phyloP scores from a whole-genome alignment of 2,113 vertebrate species.

The Muntiacus reevesi region DNA sequence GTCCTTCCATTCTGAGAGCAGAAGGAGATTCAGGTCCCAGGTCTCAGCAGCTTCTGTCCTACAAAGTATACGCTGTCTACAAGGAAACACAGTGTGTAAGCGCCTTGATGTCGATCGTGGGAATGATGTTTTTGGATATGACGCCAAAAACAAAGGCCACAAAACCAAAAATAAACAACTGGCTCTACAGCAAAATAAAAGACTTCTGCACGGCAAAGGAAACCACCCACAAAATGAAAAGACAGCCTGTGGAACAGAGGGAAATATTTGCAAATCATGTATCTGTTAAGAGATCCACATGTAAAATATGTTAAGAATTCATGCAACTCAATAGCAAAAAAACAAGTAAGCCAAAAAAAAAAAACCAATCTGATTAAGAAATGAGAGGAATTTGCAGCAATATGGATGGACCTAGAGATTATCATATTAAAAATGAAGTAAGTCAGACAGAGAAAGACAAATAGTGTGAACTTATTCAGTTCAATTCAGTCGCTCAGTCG shows the following conservation, averaged over 20 bases:
- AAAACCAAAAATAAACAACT: not conserved
- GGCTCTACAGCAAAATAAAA: not conserved
- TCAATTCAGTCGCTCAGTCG: not conserved
- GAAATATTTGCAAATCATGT: not conserved
- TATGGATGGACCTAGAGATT: not conserved
- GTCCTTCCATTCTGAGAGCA: not conserved
- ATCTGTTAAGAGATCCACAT: not conserved
- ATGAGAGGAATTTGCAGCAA: not conserved
- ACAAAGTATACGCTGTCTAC: not conserved
- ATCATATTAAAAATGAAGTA: not conserved
- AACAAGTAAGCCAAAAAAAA: not conserved
- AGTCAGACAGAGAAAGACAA: not conserved
- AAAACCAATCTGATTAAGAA: not conserved
- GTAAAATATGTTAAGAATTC: not conserved
- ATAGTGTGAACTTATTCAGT: not conserved
- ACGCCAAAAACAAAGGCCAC: not conserved
- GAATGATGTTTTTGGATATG: not conserved
- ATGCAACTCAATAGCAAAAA: not conserved
- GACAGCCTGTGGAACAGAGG: not conserved
- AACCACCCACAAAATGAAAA: not conserved
- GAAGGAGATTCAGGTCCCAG: not conserved
- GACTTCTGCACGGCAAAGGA: not conserved
- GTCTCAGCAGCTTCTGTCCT: not conserved
- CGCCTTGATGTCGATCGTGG: not conserved
- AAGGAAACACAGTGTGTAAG: not conserved